phyloP scores from a whole-genome alignment of 2,797 vertebrate genomes.

The Garrulus glandarius region DNA sequence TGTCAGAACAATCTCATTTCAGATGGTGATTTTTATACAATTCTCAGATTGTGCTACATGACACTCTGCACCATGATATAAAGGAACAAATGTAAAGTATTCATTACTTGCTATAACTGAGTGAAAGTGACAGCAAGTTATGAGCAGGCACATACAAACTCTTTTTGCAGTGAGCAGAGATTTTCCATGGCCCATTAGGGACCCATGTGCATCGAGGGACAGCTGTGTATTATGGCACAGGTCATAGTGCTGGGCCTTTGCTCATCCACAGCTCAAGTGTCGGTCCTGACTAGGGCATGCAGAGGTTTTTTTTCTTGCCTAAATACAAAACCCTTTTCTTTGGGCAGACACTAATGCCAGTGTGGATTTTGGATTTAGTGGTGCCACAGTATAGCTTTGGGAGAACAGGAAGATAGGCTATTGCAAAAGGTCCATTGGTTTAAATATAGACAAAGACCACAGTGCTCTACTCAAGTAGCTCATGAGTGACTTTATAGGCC shows the following conservation, averaged over 20 bases:
- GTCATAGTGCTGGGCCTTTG: background rate
- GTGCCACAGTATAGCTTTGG: background rate
- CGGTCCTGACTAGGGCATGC: background rate
- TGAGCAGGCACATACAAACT: background rate
- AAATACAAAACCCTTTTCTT: background rate
- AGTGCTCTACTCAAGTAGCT: background rate
- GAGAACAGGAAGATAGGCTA: background rate
- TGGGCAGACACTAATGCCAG: background rate
- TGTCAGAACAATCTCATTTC: background rate
- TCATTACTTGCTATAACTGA: background rate
- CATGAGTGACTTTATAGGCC: background rate
- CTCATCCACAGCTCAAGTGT: background rate
- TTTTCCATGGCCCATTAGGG: background rate
- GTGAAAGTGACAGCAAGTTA: background rate
- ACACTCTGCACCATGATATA: no score
- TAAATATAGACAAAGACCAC: background rate
- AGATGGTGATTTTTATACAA: background rate
- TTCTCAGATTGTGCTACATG: background rate
- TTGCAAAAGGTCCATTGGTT: background rate
- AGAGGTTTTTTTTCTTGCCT: background rate
- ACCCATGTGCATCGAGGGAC: accelerated
- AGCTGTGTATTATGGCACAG: background rate
- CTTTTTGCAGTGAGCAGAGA: background rate
- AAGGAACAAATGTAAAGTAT: background rate
- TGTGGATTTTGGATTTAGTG: background rate